Conservation (phyloP, 2,797 vertebrate species). For the Poecilia gillii region DNA sequence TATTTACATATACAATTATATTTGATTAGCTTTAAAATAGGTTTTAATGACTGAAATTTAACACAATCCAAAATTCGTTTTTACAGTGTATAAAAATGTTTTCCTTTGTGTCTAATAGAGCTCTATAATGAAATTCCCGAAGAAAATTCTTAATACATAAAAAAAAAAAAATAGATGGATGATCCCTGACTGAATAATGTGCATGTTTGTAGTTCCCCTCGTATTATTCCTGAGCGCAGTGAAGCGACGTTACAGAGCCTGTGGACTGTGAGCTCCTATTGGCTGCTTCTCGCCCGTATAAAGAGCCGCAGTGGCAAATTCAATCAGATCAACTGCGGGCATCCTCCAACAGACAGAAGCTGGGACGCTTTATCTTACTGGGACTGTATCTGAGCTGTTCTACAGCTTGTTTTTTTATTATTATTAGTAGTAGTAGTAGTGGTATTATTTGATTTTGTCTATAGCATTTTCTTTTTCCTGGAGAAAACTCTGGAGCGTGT, state of each 20-base stretch:
- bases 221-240: constrained; percentile 31
- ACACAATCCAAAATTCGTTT: not conserved
- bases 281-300: constrained; percentile 73
- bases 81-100: not conserved
- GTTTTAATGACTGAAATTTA: not conserved
- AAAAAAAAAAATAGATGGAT: not conserved
- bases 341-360: constrained; percentile 30
- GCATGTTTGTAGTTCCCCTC: constrained; percentile 8
- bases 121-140: not conserved
- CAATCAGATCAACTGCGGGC: constrained; percentile 76
- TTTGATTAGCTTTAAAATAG: not conserved
- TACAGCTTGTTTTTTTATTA: not conserved
- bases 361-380: constrained; percentile 16
- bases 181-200: constrained; percentile 18
- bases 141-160: not conserved
- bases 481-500: constrained; percentile 12
- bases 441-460: not conserved
- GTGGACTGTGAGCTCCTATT: constrained; percentile 69
- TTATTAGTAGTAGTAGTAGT: too few species aligned
- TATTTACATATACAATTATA: too few species aligned
- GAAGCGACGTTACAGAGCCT: constrained; percentile 45
- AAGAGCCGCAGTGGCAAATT: constrained; percentile 75
- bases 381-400: constrained; percentile 21
- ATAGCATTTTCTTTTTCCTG: not conserved
- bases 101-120: not conserved